These are phyloP conservation scores for Alcedo quadribrachys DNA, from an alignment of 2,797 vertebrate genomes.

Conservation along the genomic window DNA sequence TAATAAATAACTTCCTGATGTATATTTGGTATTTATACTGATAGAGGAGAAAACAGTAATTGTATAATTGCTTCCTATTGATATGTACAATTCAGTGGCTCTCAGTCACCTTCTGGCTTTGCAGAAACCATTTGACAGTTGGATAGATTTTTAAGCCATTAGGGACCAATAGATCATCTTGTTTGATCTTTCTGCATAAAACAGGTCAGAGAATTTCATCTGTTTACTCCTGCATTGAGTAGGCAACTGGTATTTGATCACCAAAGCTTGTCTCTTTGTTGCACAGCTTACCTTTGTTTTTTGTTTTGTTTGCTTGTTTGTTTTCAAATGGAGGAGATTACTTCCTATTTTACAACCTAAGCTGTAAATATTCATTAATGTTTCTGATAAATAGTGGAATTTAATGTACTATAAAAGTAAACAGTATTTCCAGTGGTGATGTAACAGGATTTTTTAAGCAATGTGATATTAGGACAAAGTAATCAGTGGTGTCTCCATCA, in stretches of 20 bases:
- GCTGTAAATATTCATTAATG: neutral
- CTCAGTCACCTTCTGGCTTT: neutral
- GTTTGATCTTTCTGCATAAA: neutral
- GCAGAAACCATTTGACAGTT: constrained; percentile 18
- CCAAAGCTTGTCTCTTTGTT: neutral
- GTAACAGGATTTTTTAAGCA: constrained; percentile 35
- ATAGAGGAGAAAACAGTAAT: neutral
- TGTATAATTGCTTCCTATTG: neutral
- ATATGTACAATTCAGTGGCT: neutral
- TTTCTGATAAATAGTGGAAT: neutral
- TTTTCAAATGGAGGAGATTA: neutral
- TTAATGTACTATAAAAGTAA: constrained; percentile 13
- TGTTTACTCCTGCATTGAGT: neutral
- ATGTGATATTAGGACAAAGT: constrained; percentile 16
- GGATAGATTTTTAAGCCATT: constrained; percentile 33
- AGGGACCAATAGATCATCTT: constrained; percentile 23
- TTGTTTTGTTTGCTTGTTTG: neutral
- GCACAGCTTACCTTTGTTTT: neutral
- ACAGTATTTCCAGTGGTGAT: constrained; percentile 10
- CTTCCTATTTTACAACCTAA: neutral
- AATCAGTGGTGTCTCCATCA: constrained; percentile 1
- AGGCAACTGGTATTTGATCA: neutral
- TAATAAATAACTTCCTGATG: neutral
- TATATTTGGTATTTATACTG: neutral
- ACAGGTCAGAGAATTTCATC: constrained; percentile 6